phyloP scores from a whole-genome alignment of 2,888 invertebrate genomes.

The Hirtodrosophila alboralis region DNA sequence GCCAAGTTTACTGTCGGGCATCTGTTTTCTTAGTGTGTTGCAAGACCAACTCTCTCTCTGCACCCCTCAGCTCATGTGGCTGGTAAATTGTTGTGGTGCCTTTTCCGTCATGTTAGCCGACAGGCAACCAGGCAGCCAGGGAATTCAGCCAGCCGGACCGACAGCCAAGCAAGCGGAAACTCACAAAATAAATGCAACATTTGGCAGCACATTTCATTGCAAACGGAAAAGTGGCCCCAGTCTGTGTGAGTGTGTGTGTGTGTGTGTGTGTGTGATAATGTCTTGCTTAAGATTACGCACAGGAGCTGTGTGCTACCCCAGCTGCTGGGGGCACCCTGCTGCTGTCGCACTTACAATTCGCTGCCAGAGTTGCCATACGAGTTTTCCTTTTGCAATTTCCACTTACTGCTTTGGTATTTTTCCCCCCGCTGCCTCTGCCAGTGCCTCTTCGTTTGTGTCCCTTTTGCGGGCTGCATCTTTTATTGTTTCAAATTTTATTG shows the following conservation, averaged over 20 bases:
- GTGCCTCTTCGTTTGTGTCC: slow-evolving; percentile 11
- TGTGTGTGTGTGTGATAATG: slow-evolving; percentile 37
- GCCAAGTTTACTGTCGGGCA: slow-evolving; percentile 43
- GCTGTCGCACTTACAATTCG: slow-evolving; percentile 43
- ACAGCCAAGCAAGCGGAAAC: slow-evolving; percentile 64
- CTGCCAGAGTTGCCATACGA: slow-evolving; percentile 30
- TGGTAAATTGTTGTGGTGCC: slow-evolving; percentile 46
- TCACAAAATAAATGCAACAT: slow-evolving; percentile 81
- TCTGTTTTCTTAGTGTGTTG: slow-evolving; percentile 27
- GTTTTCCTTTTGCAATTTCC: slow-evolving; percentile 61
- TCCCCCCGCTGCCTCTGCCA: slow-evolving; percentile 1
- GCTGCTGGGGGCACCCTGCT: slow-evolving; percentile 44
- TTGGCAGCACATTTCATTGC: slow-evolving; percentile 74
- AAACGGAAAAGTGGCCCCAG: slow-evolving; percentile 73
- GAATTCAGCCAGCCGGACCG: slow-evolving; percentile 21
- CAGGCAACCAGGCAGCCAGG: slow-evolving; percentile 9
- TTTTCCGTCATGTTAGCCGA: slow-evolving; percentile 32
- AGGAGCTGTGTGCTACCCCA: slow-evolving; percentile 28
- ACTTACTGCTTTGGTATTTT: slow-evolving; percentile 51
- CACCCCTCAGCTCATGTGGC: slow-evolving; percentile 12
- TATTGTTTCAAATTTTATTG: slow-evolving; percentile 81
- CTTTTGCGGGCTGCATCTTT: slow-evolving; percentile 53
- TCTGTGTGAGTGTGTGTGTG: slow-evolving; percentile 23
- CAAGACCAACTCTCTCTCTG: not conserved
- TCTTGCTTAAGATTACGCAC: slow-evolving; percentile 46